Evolutionary conservation across 2,888 invertebrate genomes (phyloP), one percentile per base, ranked within the genome.

Genomic region (Criorhina ranunculi): DNA sequence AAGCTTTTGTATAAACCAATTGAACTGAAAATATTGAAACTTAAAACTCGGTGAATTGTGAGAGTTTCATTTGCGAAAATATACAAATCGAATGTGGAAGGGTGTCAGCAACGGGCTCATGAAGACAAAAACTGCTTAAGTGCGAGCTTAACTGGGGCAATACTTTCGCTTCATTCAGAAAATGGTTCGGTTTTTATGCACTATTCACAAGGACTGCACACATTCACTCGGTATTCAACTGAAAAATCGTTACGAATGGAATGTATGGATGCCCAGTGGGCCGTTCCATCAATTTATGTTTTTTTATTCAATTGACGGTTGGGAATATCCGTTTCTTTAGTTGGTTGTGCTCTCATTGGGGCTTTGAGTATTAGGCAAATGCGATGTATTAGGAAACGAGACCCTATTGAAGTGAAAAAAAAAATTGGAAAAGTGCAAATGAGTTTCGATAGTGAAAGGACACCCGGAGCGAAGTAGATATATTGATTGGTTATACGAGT

Each of bases 21-120:
- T 59, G 69, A 85, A 75, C 66, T 75, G 75, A 59, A 79, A 79
- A 83, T 79, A 75, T 83, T 83, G 78, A 64, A 79, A 75, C 40
- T 79, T 51, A 55, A 79, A 73, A 79, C 69, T 64, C 73, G 40
- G 19, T 64, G 67, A 83, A 83, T 57, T 73, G 73, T 51, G 69
- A 81, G 35, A 73, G 75, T 76, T 81, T 76, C 81, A 80, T 67
- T 53, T 49, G 62, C 53, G 35, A 8, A 55, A 59, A 44, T 60
- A 40, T 57, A 35, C 40, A 66, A 51, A 59, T 31, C 24, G 49
- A 42, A 57, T 62, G 24, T 24, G 60, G 33, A 31, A 40, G 40
- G 37, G 9, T 29, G 7, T 9, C 15, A 19, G n/a, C 12, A 12
- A 24, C 15, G 19, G 8, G 15, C 4, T 17, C 2, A 17, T 24